phyloP scores from a whole-genome alignment of 2,888 invertebrate species.

The Dynastes maya region DNA sequence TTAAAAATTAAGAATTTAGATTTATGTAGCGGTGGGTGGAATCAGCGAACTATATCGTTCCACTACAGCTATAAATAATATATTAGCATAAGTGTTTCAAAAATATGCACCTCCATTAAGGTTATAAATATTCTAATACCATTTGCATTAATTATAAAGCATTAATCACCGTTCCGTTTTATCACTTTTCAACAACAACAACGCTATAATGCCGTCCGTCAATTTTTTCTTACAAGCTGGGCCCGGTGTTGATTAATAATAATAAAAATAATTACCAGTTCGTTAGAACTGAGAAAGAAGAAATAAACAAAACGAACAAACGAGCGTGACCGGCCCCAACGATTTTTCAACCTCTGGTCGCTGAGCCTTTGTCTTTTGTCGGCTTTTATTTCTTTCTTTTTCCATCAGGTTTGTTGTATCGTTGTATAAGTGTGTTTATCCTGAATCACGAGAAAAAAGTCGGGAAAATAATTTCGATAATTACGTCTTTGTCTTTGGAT shows the following conservation, averaged over 20 bases:
- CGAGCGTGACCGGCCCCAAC: slow-evolving; percentile 4
- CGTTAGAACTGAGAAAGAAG: slow-evolving; percentile 7
- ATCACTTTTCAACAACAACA: slow-evolving; percentile 14
- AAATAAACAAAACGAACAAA: slow-evolving; percentile 14
- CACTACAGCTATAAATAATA: slow-evolving; percentile 13
- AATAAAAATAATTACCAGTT: slow-evolving; percentile 21
- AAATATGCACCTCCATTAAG: slow-evolving; percentile 28
- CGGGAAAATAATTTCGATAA: slow-evolving; percentile 51
- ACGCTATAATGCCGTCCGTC: neutral
- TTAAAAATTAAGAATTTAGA: slow-evolving; percentile 32
- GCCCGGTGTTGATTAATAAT: slow-evolving; percentile 28
- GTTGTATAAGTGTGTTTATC: neutral
- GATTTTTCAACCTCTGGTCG: slow-evolving; percentile 12
- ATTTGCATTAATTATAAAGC: slow-evolving; percentile 34
- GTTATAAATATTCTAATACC: slow-evolving; percentile 25
- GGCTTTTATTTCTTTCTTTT: neutral
- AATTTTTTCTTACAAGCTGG: neutral
- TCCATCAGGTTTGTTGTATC: neutral
- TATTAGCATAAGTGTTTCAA: slow-evolving; percentile 28
- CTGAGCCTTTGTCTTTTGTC: slow-evolving; percentile 21
- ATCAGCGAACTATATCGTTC: slow-evolving; percentile 1
- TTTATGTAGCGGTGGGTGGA: slow-evolving; percentile 16
- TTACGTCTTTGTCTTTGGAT: slow-evolving; percentile 45
- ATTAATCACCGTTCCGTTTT: slow-evolving; percentile 26
- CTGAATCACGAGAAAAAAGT: slow-evolving; percentile 43